Conservation (phyloP, 1,140 invertebrate species). For the Camponotus vicinus region DNA sequence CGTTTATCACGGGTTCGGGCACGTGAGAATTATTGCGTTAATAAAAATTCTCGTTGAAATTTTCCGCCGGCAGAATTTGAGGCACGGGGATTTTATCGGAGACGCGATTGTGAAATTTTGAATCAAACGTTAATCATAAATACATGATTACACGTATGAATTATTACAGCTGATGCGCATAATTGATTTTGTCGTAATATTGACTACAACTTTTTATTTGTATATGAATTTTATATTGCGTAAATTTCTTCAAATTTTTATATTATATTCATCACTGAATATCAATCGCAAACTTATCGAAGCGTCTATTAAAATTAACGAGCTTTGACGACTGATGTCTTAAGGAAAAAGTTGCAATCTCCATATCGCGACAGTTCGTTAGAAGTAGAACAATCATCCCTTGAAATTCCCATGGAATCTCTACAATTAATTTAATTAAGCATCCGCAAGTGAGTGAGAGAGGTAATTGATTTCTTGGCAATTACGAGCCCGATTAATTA, state of each 20-base stretch:
- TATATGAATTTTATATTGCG: background rate
- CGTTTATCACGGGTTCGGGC: conserved; percentile 21
- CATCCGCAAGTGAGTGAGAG: conserved; percentile 17
- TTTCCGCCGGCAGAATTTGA: conserved; percentile 15
- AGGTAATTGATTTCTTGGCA: conserved; percentile 56
- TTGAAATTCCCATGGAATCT: conserved; percentile 37
- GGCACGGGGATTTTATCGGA: background rate
- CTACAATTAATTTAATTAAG: conserved; percentile 59
- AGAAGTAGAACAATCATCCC: conserved; percentile 19
- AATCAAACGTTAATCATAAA: conserved; percentile 38
- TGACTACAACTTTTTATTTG: conserved; percentile 1
- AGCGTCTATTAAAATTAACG: background rate
- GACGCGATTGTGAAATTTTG: background rate
- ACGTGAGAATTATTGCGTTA: conserved; percentile 47
- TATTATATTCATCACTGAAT: background rate
- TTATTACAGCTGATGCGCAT: background rate
- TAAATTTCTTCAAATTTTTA: background rate
- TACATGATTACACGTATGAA: conserved; percentile 32
- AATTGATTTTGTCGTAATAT: conserved; percentile 37
- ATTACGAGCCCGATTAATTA: conserved; percentile 52
- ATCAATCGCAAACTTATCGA: background rate
- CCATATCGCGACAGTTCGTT: conserved; percentile 25
- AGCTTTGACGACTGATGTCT: background rate
- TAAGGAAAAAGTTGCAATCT: background rate
- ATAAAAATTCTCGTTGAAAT: conserved; percentile 59